These are phyloP conservation scores for Cosmorhoe ocellata DNA, from an alignment of 2,888 invertebrate genomes.

Conservation along the genomic window DNA sequence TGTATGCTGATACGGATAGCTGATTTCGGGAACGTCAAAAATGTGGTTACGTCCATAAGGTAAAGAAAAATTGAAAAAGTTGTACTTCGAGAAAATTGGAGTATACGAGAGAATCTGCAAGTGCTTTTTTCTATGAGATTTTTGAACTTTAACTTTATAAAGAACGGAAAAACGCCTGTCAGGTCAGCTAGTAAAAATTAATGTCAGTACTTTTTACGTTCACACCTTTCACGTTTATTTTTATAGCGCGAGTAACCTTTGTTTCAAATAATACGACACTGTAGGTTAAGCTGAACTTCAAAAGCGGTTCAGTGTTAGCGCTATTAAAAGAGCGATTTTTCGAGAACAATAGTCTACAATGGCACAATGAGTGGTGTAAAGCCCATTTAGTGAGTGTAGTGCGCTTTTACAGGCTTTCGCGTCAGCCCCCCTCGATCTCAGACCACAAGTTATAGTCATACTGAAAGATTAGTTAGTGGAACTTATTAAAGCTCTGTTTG, in stretches of 20 bases:
- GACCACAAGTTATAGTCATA: slow-evolving; percentile 12
- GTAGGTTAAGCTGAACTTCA: slow-evolving; percentile 33
- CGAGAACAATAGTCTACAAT: slow-evolving; percentile 52
- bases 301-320: slow-evolving; percentile 35
- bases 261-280: slow-evolving; percentile 19
- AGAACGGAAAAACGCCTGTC: no score
- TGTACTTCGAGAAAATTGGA: no score
- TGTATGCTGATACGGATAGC: no score
- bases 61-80: no score
- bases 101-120: no score
- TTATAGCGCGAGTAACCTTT: slow-evolving; percentile 5
- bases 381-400: slow-evolving; percentile 45
- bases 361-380: slow-evolving; percentile 46
- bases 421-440: slow-evolving; percentile 34
- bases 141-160: no score
- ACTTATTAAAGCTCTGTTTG: slow-evolving; percentile 13
- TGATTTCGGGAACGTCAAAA: no score
- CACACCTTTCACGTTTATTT: slow-evolving; percentile 1
- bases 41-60: no score
- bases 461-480: no score
- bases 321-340: slow-evolving; percentile 42
- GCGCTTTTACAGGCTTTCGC: slow-evolving; percentile 50
- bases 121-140: no score
- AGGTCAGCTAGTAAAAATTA: no score
- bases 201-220: not conserved